Percentiles rank a stretch among this genome's conserved stretches.
Conservation (phyloP, 2,888 invertebrate species). For the Listrodromus nycthemerus region DNA sequence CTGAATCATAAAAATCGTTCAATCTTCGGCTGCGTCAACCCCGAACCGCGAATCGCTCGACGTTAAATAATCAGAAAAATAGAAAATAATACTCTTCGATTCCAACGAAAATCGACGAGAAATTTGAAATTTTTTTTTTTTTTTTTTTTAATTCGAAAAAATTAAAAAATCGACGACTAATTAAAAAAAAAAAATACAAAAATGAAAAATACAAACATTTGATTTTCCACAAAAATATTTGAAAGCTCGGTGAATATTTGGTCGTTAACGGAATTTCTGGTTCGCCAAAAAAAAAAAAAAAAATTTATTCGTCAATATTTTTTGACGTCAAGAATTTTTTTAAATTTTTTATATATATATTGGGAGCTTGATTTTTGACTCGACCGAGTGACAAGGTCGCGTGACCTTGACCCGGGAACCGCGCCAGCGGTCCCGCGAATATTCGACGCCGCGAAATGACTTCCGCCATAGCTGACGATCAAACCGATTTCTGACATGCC, state of each 20-base stretch:
- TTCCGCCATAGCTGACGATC: not conserved
- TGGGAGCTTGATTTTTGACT: too few species aligned
- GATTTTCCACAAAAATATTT: not conserved
- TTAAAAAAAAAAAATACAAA: too few species aligned
- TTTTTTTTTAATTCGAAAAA: too few species aligned
- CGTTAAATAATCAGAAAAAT: not conserved
- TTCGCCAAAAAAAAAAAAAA: not conserved
- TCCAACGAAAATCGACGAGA: too few species aligned
- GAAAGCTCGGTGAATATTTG: too few species aligned
- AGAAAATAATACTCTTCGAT: not conserved
- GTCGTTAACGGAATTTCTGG: not conserved
- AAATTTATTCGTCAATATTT: not conserved
- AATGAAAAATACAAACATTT: not conserved
- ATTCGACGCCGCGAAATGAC: not conserved
- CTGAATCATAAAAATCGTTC: too few species aligned
- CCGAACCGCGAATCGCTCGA: too few species aligned
- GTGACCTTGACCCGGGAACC: conserved; percentile 48
- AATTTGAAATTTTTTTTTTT: too few species aligned
- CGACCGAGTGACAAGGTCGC: conserved; percentile 31
- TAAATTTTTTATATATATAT: not conserved
- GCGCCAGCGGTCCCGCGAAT: conserved; percentile 6
- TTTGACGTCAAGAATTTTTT: not conserved
- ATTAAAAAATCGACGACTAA: too few species aligned
- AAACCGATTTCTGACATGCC: not conserved
- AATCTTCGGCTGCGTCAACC: too few species aligned